Conservation (phyloP, 2,113 vertebrate genomes). For the Steatornis caripensis region DNA sequence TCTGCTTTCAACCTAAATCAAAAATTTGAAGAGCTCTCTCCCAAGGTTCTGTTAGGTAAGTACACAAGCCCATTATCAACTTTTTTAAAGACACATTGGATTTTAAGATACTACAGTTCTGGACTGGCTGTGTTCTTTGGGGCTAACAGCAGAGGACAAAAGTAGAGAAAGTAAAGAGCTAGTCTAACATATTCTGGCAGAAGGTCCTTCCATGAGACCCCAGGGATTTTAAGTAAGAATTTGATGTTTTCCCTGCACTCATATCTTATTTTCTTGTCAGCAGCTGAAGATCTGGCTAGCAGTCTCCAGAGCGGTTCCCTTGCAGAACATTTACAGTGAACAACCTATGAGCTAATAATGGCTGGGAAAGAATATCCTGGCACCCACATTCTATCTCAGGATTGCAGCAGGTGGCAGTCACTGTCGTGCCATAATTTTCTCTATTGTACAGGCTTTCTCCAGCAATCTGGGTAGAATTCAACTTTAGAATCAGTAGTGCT, state of each 20-base stretch:
- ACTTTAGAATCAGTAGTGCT: background rate
- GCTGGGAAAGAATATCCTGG: background rate
- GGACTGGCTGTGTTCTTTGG: background rate
- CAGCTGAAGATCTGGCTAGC: background rate
- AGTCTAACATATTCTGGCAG: background rate
- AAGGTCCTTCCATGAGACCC: background rate
- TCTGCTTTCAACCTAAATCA: background rate
- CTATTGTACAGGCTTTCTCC: background rate
- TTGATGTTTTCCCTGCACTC: background rate
- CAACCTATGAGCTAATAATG: background rate
- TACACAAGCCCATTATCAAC: background rate
- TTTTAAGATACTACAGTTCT: background rate
- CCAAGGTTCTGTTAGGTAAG: background rate
- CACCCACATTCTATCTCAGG: background rate
- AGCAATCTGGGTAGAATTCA: background rate
- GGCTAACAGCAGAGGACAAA: background rate
- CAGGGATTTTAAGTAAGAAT: background rate
- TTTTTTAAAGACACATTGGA: background rate
- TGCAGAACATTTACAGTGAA: background rate
- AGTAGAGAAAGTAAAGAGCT: background rate
- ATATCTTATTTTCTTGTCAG: background rate
- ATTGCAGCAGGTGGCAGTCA: background rate
- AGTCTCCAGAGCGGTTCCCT: background rate
- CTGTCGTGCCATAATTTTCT: background rate
- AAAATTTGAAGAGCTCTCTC: background rate